A percentile compares a stretch with the other conserved stretches of the same genome.
phyloP scores from a whole-genome alignment of 2,888 invertebrate genomes.

The Apamea sordens region DNA sequence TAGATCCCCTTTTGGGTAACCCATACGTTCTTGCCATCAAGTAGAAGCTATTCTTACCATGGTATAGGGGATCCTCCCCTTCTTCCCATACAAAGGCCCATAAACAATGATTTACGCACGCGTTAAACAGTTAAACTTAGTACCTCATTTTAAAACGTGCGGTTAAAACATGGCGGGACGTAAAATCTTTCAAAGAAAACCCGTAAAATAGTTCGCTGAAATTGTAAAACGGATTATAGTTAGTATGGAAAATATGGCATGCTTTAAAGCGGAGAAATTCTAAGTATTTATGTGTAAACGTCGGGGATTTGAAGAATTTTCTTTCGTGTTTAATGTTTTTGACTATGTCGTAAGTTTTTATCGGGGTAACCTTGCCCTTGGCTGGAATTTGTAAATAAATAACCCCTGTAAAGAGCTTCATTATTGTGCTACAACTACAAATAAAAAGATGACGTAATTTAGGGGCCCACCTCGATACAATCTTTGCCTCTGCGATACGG shows the following conservation, averaged over 20 bases:
- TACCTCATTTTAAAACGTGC: slow-evolving; percentile 67
- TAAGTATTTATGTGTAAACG: slow-evolving; percentile 29
- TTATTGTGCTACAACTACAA: slow-evolving; percentile 10
- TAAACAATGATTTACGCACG: slow-evolving; percentile 85
- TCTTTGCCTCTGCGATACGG: not conserved
- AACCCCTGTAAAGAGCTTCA: slow-evolving; percentile 9
- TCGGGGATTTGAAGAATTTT: slow-evolving; percentile 34
- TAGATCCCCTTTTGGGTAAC: slow-evolving; percentile 2
- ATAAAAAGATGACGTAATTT: slow-evolving; percentile 18
- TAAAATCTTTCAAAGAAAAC: slow-evolving; percentile 59
- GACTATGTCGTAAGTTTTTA: slow-evolving; percentile 1
- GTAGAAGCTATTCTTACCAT: slow-evolving; percentile 75
- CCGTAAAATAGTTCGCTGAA: slow-evolving; percentile 44
- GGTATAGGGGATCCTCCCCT: slow-evolving; percentile 76
- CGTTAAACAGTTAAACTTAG: slow-evolving; percentile 76
- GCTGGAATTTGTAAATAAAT: slow-evolving; percentile 20
- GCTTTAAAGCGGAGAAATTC: slow-evolving; percentile 30
- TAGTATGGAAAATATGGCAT: slow-evolving; percentile 20
- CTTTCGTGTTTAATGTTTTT: slow-evolving; percentile 18
- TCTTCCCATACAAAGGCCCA: slow-evolving; percentile 77
- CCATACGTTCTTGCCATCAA: slow-evolving; percentile 45
- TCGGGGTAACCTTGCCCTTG: slow-evolving; percentile 37
- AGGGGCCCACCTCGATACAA: not conserved
- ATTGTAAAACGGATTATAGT: slow-evolving; percentile 31
- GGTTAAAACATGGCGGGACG: slow-evolving; percentile 57